phyloP scores from a whole-genome alignment of 2,113 vertebrate species.

The Takifugu bimaculatus region DNA sequence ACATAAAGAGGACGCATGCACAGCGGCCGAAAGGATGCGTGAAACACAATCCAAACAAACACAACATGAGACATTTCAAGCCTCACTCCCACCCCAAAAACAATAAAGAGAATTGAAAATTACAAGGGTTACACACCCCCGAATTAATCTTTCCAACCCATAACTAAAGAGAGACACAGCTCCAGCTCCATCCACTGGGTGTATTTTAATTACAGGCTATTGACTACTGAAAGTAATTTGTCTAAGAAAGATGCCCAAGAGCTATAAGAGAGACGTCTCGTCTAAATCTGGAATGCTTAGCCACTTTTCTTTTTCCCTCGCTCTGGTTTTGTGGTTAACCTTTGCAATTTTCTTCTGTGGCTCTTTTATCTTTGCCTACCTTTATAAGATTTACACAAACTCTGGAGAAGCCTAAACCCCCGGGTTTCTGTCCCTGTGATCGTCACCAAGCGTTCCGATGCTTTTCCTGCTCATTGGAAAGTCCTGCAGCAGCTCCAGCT shows the following conservation, averaged over 20 bases:
- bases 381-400: constrained; percentile 60
- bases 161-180: constrained; percentile 61
- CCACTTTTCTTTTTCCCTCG: constrained; percentile 37
- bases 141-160: constrained; percentile 74
- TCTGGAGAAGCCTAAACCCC: constrained; percentile 37
- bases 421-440: constrained; percentile 11
- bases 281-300: constrained; percentile 62
- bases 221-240: constrained; percentile 72
- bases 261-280: constrained; percentile 68
- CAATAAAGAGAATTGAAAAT: constrained; percentile 68
- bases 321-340: constrained; percentile 58
- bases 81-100: constrained; percentile 27
- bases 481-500: constrained; percentile 32
- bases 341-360: constrained; percentile 47
- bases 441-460: constrained; percentile 9
- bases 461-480: not conserved
- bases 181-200: constrained; percentile 66
- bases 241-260: constrained; percentile 70
- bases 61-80: constrained; percentile 51
- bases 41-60: constrained; percentile 57
- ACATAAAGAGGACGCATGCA: constrained; percentile 21
- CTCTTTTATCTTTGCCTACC: constrained; percentile 47
- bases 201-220: constrained; percentile 77
- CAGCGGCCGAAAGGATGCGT: constrained; percentile 23
- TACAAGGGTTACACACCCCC: constrained; percentile 67